Conservation (phyloP, 2,888 invertebrate species). For the Ashinkailepas kermadecensis region DNA sequence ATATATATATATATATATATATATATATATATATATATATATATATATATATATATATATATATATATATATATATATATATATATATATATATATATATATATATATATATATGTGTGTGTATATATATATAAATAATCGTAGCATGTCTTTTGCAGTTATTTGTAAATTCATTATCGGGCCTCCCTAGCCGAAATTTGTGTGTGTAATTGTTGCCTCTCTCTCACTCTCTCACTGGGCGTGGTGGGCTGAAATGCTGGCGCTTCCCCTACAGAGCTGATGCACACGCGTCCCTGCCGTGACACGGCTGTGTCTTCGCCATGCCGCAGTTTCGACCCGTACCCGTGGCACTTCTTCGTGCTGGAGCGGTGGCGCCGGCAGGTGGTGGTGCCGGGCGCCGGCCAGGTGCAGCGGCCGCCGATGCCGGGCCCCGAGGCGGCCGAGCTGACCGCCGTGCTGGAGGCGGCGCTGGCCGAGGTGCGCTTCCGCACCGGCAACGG, state of each 20-base stretch:
- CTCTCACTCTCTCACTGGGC: neutral
- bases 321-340: neutral
- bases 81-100: too few relatives aligned
- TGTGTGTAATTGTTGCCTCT: neutral
- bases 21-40: too few relatives aligned
- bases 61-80: too few relatives aligned
- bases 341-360: neutral
- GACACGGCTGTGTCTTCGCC: too few relatives aligned
- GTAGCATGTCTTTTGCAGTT: neutral
- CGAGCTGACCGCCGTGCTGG: neutral
- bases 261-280: neutral
- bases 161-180: neutral
- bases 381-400: neutral
- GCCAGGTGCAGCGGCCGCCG: neutral
- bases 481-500: neutral
- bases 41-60: too few relatives aligned
- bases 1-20: too few relatives aligned
- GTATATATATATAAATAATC: too few relatives aligned
- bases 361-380: neutral
- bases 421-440: neutral
- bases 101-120: too few relatives aligned
- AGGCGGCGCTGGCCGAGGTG: neutral
- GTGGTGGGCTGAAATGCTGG: neutral
- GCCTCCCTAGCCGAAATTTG: neutral
- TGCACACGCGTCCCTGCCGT: neutral